These are phyloP conservation scores for Microctonus aethiopoides DNA, from an alignment of 2,888 invertebrate genomes.

Conservation along the genomic window DNA sequence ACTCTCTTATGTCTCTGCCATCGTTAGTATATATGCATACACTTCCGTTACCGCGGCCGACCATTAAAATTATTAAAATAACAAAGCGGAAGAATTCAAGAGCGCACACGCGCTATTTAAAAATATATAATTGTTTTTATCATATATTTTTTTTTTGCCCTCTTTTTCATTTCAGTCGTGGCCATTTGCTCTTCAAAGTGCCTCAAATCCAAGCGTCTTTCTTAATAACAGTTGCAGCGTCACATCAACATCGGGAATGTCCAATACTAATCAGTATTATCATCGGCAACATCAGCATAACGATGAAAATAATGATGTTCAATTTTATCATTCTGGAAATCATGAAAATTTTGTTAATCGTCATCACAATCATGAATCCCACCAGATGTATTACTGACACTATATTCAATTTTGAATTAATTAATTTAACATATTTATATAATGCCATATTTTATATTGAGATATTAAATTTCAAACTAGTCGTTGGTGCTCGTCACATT, in stretches of 20 bases:
- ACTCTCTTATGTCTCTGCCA: constrained; percentile 20
- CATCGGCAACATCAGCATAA: constrained; percentile 47
- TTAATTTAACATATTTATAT: background rate
- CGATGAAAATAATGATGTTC: constrained; percentile 48
- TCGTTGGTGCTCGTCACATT: background rate
- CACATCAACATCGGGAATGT: constrained; percentile 51
- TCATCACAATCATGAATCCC: constrained; percentile 51
- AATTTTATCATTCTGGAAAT: constrained; percentile 50
- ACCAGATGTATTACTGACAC: constrained; percentile 52
- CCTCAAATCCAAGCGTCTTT: constrained; percentile 46
- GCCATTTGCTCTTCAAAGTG: constrained; percentile 80
- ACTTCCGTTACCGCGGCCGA: constrained; percentile 24
- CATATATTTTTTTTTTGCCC: background rate
- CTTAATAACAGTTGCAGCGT: constrained; percentile 56
- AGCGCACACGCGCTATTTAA: background rate
- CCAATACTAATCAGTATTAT: constrained; percentile 45
- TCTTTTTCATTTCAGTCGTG: constrained; percentile 75
- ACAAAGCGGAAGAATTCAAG: constrained; percentile 2
- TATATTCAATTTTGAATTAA: background rate
- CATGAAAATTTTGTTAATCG: constrained; percentile 50
- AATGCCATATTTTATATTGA: background rate
- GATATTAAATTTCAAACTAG: background rate
- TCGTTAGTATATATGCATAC: constrained; percentile 15
- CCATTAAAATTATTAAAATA: constrained; percentile 48
- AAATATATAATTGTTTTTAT: constrained; percentile 6